phyloP scores from a whole-genome alignment of 2,888 invertebrate genomes.

The Beris chalybata region DNA sequence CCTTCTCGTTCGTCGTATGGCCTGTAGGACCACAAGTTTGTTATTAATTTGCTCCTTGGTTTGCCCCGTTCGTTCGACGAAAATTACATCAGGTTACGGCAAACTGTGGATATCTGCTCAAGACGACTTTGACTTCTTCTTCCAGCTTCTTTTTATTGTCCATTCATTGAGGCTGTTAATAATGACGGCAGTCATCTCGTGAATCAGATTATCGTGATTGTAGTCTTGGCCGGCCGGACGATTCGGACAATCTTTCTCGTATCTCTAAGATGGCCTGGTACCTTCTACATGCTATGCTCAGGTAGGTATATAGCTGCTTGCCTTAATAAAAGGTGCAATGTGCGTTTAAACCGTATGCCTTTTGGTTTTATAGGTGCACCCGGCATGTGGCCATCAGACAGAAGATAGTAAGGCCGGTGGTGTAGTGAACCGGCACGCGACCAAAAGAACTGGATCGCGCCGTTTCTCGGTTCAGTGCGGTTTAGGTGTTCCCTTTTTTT shows the following conservation, averaged over 20 bases:
- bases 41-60: no score
- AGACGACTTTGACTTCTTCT: no score
- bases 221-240: no score
- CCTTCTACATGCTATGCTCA: not conserved
- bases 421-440: constrained; percentile 27
- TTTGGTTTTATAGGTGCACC: constrained; percentile 29
- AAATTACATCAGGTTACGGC: no score
- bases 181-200: constrained; percentile 4
- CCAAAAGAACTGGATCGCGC: constrained; percentile 24
- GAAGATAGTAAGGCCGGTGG: constrained; percentile 10
- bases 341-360: constrained; percentile 16
- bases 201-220: not conserved
- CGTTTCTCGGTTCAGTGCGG: constrained; percentile 20
- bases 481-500: not conserved
- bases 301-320: not conserved
- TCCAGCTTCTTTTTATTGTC: constrained; percentile 1
- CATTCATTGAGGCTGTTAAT: constrained; percentile 11
- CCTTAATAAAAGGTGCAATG: constrained; percentile 27
- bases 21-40: no score
- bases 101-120: no score
- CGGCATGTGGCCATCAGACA: constrained; percentile 32
- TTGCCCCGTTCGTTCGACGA: no score
- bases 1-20: no score
- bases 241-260: no score
- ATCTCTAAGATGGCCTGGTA: not conserved